Evolutionary conservation across 2,113 vertebrate species (phyloP).

Genomic region (Albula glossodonta): DNA sequence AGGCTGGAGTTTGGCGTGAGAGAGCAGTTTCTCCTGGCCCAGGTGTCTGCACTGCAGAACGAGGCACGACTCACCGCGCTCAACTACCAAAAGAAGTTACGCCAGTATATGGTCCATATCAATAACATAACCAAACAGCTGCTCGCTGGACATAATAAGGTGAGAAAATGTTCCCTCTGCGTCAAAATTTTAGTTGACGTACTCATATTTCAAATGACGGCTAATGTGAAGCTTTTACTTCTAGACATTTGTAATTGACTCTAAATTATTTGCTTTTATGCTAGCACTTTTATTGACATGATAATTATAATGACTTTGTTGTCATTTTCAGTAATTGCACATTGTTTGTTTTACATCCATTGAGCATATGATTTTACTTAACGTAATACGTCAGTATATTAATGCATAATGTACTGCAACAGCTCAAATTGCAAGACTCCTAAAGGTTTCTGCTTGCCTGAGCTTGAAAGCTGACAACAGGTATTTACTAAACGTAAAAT

Average conservation of each 20-base stretch:
- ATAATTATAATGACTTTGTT: too few species aligned
- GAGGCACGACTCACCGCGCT: constrained; percentile 62
- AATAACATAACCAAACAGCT: constrained; percentile 49
- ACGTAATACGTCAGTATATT: too few species aligned
- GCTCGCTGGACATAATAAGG: neutral
- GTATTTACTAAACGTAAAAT: neutral
- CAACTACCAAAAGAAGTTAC: constrained; percentile 59
- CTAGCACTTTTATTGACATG: too few species aligned
- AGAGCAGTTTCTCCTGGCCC: constrained; percentile 59
- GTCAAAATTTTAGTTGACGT: neutral
- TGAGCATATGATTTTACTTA: too few species aligned
- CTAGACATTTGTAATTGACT: too few species aligned
- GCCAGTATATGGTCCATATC: constrained; percentile 59
- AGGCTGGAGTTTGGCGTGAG: constrained; percentile 46
- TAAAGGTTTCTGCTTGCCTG: neutral
- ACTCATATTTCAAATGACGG: neutral
- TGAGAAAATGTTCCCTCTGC: neutral
- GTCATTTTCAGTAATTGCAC: too few species aligned
- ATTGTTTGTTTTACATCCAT: too few species aligned
- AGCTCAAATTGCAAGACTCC: neutral
- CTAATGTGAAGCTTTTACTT: too few species aligned
- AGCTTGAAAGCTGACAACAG: constrained; percentile 17
- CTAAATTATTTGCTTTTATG: too few species aligned
- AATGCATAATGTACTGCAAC: neutral
- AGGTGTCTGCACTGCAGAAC: constrained; percentile 58